Conservation (phyloP, 2,113 vertebrate genomes). For the Rhea pennata region DNA sequence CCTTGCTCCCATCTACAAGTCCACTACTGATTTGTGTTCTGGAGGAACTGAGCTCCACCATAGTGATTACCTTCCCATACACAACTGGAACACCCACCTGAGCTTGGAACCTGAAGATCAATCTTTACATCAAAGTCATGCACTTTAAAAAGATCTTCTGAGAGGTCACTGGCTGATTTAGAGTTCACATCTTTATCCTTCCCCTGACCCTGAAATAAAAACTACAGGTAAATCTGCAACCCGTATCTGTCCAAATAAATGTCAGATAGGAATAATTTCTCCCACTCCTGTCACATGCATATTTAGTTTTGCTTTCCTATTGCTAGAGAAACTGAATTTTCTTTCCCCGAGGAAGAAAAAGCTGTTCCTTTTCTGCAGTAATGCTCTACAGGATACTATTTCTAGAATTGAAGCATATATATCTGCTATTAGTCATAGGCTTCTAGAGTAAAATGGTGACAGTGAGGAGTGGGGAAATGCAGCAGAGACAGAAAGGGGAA, state of each 20-base stretch:
- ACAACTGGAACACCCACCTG: constrained; percentile 80
- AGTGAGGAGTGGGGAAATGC: background rate
- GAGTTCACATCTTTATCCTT: constrained; percentile 92
- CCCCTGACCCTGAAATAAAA: constrained; percentile 79
- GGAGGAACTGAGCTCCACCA: background rate
- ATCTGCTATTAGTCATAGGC: background rate
- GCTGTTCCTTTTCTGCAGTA: background rate
- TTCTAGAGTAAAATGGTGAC: background rate
- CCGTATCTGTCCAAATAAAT: background rate
- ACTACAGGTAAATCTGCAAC: background rate
- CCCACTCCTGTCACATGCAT: background rate
- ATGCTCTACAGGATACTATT: background rate
- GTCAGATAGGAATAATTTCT: background rate
- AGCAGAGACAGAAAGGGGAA: background rate
- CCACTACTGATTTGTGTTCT: background rate
- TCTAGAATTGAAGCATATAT: background rate
- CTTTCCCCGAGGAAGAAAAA: background rate
- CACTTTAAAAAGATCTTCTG: constrained; percentile 98
- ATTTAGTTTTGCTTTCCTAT: background rate
- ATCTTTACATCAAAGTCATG: constrained; percentile 99
- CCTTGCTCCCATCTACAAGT: background rate
- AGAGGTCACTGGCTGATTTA: constrained; percentile 94
- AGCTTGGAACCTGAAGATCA: constrained; percentile 97
- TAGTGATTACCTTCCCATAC: background rate
- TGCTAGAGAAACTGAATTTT: background rate